Evolutionary conservation across 2,113 vertebrate genomes (phyloP).

Genomic region (Cheilinus undulatus): DNA sequence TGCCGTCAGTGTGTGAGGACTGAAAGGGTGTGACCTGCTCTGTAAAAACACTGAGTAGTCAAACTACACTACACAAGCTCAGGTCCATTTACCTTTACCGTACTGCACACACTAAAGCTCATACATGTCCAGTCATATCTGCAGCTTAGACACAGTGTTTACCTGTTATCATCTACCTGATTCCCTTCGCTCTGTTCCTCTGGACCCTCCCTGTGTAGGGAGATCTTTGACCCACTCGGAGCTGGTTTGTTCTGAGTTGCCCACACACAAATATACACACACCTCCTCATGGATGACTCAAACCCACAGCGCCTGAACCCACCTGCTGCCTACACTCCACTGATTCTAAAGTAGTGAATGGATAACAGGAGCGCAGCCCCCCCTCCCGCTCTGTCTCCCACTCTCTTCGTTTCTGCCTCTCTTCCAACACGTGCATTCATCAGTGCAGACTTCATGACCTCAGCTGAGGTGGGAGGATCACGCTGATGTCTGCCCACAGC

Average conservation of each 20-base stretch:
- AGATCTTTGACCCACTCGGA: constrained; percentile 36
- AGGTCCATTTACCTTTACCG: no score
- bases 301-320: constrained; percentile 46
- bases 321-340: constrained; percentile 59
- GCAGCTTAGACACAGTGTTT: no score
- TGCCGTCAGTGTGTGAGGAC: no score
- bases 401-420: constrained; percentile 1
- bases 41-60: no score
- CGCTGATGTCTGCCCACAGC: neutral
- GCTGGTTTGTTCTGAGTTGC: constrained; percentile 10
- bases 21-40: no score
- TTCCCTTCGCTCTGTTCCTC: constrained; percentile 11
- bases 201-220: constrained; percentile 22
- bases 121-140: no score
- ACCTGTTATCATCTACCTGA: neutral
- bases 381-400: constrained; percentile 17
- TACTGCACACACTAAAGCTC: no score
- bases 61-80: no score
- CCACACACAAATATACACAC: constrained; percentile 19
- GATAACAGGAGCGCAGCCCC: constrained; percentile 19
- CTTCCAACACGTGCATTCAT: neutral
- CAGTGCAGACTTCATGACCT: neutral
- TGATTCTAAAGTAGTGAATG: constrained; percentile 42
- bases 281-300: constrained; percentile 69
- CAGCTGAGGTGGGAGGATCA: neutral